phyloP scores from a whole-genome alignment of 2,888 invertebrate species.

The Ophion slaviceki region DNA sequence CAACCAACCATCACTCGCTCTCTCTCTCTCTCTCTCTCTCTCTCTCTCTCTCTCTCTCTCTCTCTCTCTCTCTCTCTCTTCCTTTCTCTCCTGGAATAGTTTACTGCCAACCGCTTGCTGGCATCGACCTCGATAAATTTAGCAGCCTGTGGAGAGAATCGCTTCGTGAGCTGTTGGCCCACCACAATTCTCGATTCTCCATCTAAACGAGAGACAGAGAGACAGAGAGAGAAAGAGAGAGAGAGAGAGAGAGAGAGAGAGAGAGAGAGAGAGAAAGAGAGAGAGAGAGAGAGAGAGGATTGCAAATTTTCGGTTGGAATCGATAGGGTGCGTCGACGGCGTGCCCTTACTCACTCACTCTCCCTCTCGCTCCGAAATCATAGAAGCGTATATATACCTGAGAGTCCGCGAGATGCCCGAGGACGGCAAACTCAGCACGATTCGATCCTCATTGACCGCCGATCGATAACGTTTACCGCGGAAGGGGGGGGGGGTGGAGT shows the following conservation, averaged over 20 bases:
- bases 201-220: constrained; percentile 59
- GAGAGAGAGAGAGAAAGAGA: constrained; percentile 64
- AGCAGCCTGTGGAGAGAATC: constrained; percentile 60
- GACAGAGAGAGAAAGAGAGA: constrained; percentile 52
- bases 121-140: constrained; percentile 66
- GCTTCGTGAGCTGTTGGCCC: constrained; percentile 64
- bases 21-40: not conserved
- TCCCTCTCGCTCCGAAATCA: constrained; percentile 38
- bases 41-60: not conserved
- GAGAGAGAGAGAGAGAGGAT: constrained; percentile 58
- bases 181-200: constrained; percentile 69
- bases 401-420: not conserved
- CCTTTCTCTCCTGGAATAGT: constrained; percentile 31
- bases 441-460: constrained; percentile 64
- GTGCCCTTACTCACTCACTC: constrained; percentile 45
- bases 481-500: not conserved
- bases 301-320: constrained; percentile 66
- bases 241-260: constrained; percentile 58
- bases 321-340: constrained; percentile 69
- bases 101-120: constrained; percentile 53
- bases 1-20: not conserved
- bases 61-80: constrained; percentile 1
- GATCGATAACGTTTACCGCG: constrained; percentile 61
- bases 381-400: constrained; percentile 8
- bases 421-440: constrained; percentile 42